phyloP scores from a whole-genome alignment of 1,140 invertebrate species.

The Thalassaphorura encarpata region DNA sequence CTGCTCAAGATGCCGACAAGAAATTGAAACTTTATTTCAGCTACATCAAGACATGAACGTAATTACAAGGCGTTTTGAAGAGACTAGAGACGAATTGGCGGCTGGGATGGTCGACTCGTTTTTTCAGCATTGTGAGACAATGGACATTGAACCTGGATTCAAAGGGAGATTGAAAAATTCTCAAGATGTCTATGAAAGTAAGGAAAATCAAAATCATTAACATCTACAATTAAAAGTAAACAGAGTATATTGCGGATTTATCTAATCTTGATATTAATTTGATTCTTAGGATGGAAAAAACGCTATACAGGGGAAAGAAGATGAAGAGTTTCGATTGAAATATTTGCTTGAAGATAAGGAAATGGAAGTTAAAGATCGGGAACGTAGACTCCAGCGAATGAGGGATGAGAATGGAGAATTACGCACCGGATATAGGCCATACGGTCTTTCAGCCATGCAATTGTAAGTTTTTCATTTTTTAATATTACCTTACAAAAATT shows the following conservation, averaged over 20 bases:
- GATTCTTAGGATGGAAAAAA: constrained; percentile 17
- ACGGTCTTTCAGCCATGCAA: constrained; percentile 4
- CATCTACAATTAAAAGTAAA: not conserved
- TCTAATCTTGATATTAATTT: not conserved
- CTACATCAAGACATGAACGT: constrained; percentile 3
- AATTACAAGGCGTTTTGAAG: constrained; percentile 11
- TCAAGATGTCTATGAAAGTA: not conserved
- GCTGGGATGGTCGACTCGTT: constrained; percentile 9
- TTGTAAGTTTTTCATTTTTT: not conserved
- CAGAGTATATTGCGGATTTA: not conserved
- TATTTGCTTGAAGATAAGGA: constrained; percentile 18
- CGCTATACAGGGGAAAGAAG: constrained; percentile 18
- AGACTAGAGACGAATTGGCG: constrained; percentile 13
- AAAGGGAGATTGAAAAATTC: not conserved
- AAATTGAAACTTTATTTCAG: constrained; percentile 5
- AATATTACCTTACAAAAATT: not conserved
- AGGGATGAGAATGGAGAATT: not conserved
- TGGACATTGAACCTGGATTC: not conserved
- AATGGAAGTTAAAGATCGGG: not conserved
- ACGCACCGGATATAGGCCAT: not conserved
- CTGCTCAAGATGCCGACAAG: constrained; percentile 9
- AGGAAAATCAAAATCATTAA: not conserved
- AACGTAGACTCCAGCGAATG: not conserved
- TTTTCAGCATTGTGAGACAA: not conserved
- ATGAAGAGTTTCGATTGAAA: constrained; percentile 15